A percentile compares a stretch with the other conserved stretches of the same genome.
Conservation (phyloP, 2,888 invertebrate genomes). For the Notodonta ziczac region DNA sequence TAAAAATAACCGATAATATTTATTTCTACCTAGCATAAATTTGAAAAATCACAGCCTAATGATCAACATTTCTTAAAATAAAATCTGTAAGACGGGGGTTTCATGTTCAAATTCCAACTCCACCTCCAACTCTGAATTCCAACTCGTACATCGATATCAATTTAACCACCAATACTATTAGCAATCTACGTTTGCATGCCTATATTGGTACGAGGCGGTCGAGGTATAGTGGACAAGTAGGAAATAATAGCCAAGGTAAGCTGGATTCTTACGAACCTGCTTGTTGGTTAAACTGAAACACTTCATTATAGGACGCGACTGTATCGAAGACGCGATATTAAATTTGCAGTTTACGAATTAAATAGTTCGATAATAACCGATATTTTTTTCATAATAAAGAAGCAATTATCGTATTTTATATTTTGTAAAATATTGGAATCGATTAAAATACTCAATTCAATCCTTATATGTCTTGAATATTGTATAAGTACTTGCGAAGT, state of each 20-base stretch:
- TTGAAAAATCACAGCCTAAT: too few relatives aligned
- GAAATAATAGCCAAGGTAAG: slow-evolving; percentile 79
- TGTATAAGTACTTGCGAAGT: too few relatives aligned
- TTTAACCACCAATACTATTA: slow-evolving; percentile 16
- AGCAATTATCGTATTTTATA: not conserved
- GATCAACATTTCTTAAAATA: not conserved
- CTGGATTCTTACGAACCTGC: slow-evolving; percentile 67
- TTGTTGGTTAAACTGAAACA: slow-evolving; percentile 57
- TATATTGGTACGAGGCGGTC: slow-evolving; percentile 36
- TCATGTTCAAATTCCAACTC: slow-evolving; percentile 2
- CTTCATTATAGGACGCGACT: slow-evolving; percentile 47
- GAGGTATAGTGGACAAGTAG: slow-evolving; percentile 64
- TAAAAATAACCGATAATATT: too few relatives aligned
- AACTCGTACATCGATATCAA: slow-evolving; percentile 24
- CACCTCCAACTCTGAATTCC: too few relatives aligned
- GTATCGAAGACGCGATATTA: slow-evolving; percentile 1
- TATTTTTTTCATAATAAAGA: not conserved
- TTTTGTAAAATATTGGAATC: not conserved
- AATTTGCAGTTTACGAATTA: not conserved
- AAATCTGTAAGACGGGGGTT: not conserved
- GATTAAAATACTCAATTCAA: too few relatives aligned
- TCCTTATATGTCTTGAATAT: too few relatives aligned
- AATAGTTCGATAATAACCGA: not conserved
- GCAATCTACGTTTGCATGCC: slow-evolving; percentile 19
- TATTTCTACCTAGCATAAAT: too few relatives aligned